Base-by-base conservation (phyloP, 1,140 invertebrate species). In the Globodera ellingtonae region DNA sequence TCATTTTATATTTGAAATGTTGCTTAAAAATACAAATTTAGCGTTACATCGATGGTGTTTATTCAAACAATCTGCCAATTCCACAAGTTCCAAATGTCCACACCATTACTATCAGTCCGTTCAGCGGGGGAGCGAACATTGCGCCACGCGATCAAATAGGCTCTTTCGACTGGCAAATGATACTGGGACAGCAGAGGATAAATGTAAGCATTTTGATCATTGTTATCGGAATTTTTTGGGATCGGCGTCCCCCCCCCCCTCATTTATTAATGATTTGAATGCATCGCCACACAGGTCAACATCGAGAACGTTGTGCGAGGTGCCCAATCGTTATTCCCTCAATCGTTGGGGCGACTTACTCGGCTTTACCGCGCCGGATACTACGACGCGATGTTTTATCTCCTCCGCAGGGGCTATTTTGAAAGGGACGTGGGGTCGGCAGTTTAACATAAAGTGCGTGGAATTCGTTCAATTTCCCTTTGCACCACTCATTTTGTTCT, bases 31-130 rank as follows among this genome's bases (percentile, higher is more conserved):
- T 89, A 75, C 76, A 82, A 81, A 86, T 86, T 85, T 79, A 91
- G 90, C 79, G 82, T 47, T 91, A 87, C 80, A 89, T 89, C 65
- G 90, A 91, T 81, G 90, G 90, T 7, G 90, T 90, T 7, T 85
- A 90, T 72, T 88, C 89, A 1, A 87, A 91, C 83, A 91, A 91
- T 80, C 79, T 91, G 78, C 84, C 89, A 0, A 62, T 80, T n/a
- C 90, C 91, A 77, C 66, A 81, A 1, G 87, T 62, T 15, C 10
- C 56, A 62, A 62, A 89, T n/a, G 87, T 89, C 9, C 74, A 81
- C 0, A 91, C 90, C 4, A 86, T 91, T 7, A 88, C 86, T 15
- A 85, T 91, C 6, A 90, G 89, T 3, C 90, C 90, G 4, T 91
- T 91, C 84, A 86, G 84, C 69, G 82, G 84, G 9, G 78, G 75